A percentile compares a stretch with the other conserved stretches of the same genome.
Evolutionary conservation across 30 jellyfish, hydroid and myxozoan genomes (phyloP).

Genomic region (Hydractinia symbiolongicarpus): DNA sequence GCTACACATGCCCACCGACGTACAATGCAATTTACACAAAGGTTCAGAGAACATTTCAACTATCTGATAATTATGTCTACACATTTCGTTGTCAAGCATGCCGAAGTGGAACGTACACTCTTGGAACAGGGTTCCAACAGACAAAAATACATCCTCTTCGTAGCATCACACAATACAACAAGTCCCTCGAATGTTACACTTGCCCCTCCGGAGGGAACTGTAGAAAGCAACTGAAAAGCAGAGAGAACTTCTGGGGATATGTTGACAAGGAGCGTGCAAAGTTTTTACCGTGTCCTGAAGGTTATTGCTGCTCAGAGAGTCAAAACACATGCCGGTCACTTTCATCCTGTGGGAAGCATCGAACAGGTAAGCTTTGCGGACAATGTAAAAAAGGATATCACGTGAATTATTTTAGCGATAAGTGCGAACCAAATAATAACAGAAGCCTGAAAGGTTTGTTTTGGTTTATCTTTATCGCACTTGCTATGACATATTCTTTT

Average conservation of each 20-base stretch:
- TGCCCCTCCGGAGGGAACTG: constrained; percentile 16
- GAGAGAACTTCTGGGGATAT: constrained; percentile 2
- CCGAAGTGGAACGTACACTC: too few species aligned
- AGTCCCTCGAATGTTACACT: too few species aligned
- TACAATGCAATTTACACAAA: too few species aligned
- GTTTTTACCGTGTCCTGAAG: constrained; percentile 2
- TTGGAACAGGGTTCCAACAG: too few species aligned
- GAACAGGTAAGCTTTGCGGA: constrained; percentile 15
- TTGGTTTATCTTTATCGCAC: not conserved
- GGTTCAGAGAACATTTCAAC: too few species aligned
- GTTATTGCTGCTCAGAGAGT: not conserved
- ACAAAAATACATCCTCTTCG: too few species aligned
- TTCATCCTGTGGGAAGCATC: not conserved
- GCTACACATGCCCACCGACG: too few species aligned
- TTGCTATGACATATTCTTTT: not conserved
- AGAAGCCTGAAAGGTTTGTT: not conserved
- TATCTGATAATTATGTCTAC: too few species aligned
- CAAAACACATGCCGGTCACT: not conserved
- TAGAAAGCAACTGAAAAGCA: not conserved
- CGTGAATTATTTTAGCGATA: not conserved
- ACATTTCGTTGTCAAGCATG: too few species aligned
- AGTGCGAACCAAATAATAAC: not conserved
- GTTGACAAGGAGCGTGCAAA: not conserved
- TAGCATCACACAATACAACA: too few species aligned
- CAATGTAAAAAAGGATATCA: not conserved